Evolutionary conservation across 2,797 vertebrate genomes (phyloP).

Genomic region (Hylomyscus alleni): DNA sequence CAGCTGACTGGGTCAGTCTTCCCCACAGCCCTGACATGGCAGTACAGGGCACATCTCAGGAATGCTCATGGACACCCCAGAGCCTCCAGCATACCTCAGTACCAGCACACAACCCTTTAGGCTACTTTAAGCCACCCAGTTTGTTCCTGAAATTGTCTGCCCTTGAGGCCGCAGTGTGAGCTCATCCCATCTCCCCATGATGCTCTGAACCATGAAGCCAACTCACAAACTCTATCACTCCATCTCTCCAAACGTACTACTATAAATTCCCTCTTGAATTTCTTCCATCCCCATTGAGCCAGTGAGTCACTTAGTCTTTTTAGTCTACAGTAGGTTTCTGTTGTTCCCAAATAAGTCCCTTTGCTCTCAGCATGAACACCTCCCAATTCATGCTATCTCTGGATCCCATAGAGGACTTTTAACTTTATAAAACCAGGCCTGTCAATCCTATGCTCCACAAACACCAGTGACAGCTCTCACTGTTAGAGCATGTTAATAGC

Average conservation of each 20-base stretch:
- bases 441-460: background rate
- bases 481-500: accelerated
- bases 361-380: background rate
- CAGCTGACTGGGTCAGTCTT: background rate
- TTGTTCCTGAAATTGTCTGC: background rate
- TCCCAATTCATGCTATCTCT: background rate
- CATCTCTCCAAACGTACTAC: background rate
- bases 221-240: background rate
- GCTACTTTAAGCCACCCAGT: background rate
- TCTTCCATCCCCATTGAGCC: background rate
- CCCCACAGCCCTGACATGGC: background rate
- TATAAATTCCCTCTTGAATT: background rate
- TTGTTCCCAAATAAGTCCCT: background rate
- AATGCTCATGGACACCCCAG: accelerated
- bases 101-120: background rate
- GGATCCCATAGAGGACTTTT: background rate
- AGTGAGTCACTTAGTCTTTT: background rate
- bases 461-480: background rate
- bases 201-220: background rate
- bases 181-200: background rate
- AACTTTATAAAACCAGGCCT: background rate
- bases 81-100: background rate
- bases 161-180: background rate
- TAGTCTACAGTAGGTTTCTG: background rate
- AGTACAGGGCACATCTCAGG: background rate